Evolutionary conservation across 1,140 invertebrate genomes (phyloP).

Genomic region (Lepeophtheirus salmonis): DNA sequence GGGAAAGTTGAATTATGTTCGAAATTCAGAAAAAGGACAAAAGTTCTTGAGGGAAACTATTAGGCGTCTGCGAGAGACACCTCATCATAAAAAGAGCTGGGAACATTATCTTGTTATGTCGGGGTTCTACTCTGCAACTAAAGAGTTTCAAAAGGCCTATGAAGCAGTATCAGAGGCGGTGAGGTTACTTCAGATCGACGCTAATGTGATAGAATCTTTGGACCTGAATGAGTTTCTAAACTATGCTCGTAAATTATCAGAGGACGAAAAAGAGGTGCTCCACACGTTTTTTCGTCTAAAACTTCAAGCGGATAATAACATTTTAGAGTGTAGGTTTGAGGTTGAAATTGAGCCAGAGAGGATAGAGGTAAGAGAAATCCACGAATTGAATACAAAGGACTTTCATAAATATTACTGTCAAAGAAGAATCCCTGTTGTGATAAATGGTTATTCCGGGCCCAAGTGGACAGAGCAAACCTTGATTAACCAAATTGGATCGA

Average conservation of each 20-base stretch:
- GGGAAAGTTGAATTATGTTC: background rate
- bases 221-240: background rate
- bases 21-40: background rate
- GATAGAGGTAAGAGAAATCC: background rate
- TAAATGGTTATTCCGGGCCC: background rate
- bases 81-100: background rate
- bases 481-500: background rate
- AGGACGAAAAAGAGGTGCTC: background rate
- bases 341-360: background rate
- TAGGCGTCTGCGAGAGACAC: too few species aligned
- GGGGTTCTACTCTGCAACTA: background rate
- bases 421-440: background rate
- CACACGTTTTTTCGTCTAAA: background rate
- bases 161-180: background rate
- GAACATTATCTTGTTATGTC: background rate
- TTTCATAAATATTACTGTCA: background rate
- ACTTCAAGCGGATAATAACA: background rate
- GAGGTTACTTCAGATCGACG: background rate
- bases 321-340: background rate
- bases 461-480: background rate
- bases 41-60: background rate
- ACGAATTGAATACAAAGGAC: background rate
- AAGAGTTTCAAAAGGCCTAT: background rate
- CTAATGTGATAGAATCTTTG: background rate
- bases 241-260: background rate